Evolutionary conservation across 1,140 invertebrate species (phyloP).

Genomic region (Drosophila orosa): DNA sequence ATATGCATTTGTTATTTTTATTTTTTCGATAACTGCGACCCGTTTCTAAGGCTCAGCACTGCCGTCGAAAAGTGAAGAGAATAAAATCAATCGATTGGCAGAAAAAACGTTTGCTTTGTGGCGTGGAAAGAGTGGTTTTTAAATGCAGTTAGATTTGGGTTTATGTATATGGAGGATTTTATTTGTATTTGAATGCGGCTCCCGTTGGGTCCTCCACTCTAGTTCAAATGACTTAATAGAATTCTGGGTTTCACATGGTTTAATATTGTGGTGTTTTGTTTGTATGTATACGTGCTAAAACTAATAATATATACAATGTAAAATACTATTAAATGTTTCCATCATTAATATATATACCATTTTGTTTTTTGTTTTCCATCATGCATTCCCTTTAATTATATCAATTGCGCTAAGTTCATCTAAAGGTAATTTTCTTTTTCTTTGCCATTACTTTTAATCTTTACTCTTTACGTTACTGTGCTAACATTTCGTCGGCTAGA

Average conservation of each 20-base stretch:
- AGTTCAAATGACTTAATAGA: conserved; percentile 69
- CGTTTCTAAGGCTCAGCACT: conserved; percentile 9
- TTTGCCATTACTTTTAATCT: conserved; percentile 28
- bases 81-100: conserved; percentile 16
- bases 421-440: conserved; percentile 73
- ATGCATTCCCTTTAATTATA: conserved; percentile 74
- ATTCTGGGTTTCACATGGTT: conserved; percentile 61
- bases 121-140: conserved; percentile 36
- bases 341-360: conserved; percentile 43
- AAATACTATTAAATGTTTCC: conserved; percentile 64
- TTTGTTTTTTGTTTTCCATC: conserved; percentile 23
- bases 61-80: conserved; percentile 5
- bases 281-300: conserved; percentile 78
- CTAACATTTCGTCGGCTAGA: conserved; percentile 30
- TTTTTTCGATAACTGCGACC: conserved; percentile 3
- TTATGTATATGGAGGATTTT: conserved; percentile 41
- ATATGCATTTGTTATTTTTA: background rate
- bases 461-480: conserved; percentile 30
- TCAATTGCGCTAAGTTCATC: conserved; percentile 84
- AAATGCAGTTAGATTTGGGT: conserved; percentile 47
- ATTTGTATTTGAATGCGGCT: conserved; percentile 39
- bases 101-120: conserved; percentile 14
- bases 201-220: conserved; percentile 20
- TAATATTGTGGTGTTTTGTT: conserved; percentile 49
- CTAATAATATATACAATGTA: conserved; percentile 84